Evolutionary conservation across 2,797 vertebrate species (phyloP).

Genomic region (Adelosebastes latens): DNA sequence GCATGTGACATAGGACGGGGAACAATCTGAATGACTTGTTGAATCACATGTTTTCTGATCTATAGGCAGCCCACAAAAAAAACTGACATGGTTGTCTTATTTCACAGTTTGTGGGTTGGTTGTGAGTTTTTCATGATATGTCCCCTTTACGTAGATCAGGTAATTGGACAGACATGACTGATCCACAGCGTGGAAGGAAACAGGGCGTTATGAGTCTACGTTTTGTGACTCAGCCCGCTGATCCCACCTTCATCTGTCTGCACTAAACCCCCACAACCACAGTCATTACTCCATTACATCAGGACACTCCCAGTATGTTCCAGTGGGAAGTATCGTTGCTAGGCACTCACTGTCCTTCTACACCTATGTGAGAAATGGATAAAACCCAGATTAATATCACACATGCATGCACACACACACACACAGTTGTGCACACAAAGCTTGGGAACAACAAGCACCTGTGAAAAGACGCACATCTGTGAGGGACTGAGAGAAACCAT

Average conservation of each 20-base stretch:
- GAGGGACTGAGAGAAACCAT: slow-evolving; percentile 51
- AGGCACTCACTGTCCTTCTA: slow-evolving; percentile 53
- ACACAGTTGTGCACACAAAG: slow-evolving; percentile 20
- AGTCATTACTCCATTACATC: slow-evolving; percentile 48
- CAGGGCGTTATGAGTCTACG: slow-evolving; percentile 32
- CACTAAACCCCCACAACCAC: slow-evolving; percentile 30
- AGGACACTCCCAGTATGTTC: slow-evolving; percentile 43
- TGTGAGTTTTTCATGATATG: background rate
- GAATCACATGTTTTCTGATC: no score
- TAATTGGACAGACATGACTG: background rate
- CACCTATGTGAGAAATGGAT: slow-evolving; percentile 66
- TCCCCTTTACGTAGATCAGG: background rate
- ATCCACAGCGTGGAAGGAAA: background rate
- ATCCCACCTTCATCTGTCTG: slow-evolving; percentile 48
- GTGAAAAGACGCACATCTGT: slow-evolving; percentile 72
- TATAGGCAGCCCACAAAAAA: no score
- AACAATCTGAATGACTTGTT: no score
- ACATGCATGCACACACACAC: slow-evolving; percentile 27
- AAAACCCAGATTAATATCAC: slow-evolving; percentile 62
- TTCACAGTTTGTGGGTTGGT: no score
- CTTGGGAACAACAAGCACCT: slow-evolving; percentile 57
- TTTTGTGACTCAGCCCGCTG: slow-evolving; percentile 47
- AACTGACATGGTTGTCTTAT: background rate
- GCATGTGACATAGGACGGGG: no score
- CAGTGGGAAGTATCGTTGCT: slow-evolving; percentile 34